These are phyloP conservation scores for Lepisosteus osseus DNA, from an alignment of 2,113 vertebrate species.

Conservation along the genomic window DNA sequence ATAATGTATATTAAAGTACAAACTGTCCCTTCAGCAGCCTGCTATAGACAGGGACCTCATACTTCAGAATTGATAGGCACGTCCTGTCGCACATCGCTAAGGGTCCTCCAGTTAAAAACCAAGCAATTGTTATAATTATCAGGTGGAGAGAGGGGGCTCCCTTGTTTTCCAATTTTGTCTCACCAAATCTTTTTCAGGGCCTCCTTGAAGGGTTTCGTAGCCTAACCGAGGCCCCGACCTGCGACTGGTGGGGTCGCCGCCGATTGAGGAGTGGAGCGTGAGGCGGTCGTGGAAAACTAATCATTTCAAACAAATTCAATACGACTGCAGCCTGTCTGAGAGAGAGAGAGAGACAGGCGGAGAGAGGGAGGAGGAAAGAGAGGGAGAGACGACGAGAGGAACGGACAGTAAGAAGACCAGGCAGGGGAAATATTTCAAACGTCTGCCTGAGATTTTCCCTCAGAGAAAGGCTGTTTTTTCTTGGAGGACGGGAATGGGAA, in stretches of 20 bases:
- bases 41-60: constrained; percentile 33
- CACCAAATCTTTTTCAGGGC: not conserved
- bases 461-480: too few relatives aligned
- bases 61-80: constrained; percentile 58
- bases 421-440: too few relatives aligned
- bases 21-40: constrained; percentile 13
- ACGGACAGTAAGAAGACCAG: constrained; percentile 10
- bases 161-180: constrained; percentile 5
- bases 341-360: not conserved
- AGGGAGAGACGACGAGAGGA: constrained; percentile 9
- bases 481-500: too few relatives aligned
- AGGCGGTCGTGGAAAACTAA: constrained; percentile 5
- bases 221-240: constrained; percentile 56
- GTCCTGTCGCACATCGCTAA: constrained; percentile 53
- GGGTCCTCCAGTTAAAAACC: constrained; percentile 61
- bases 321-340: not conserved
- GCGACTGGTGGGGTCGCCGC: constrained; percentile 3
- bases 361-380: constrained; percentile 17
- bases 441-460: too few relatives aligned
- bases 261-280: not conserved
- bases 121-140: constrained; percentile 55
- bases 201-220: constrained; percentile 28
- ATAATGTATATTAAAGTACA: constrained; percentile 37
- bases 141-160: constrained; percentile 29
- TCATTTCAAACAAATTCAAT: constrained; percentile 9